These are phyloP conservation scores for Brachionus paranguensis DNA, from an alignment of 1,140 invertebrate genomes.

Conservation along the genomic window DNA sequence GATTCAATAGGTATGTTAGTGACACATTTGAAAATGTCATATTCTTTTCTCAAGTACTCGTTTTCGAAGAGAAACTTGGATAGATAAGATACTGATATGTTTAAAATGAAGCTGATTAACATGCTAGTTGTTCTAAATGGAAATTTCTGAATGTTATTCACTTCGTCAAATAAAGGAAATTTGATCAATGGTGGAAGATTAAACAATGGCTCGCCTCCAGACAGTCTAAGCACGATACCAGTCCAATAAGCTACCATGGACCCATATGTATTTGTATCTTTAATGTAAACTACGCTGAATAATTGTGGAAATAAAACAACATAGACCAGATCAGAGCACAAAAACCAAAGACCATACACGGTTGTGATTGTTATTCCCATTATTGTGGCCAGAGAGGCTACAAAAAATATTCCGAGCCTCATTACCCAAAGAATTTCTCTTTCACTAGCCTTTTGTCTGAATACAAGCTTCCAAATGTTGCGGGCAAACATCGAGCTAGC, in stretches of 20 bases:
- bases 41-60: constrained; percentile 46
- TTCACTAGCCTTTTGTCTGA: constrained; percentile 85
- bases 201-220: constrained; percentile 79
- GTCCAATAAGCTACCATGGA: constrained; percentile 75
- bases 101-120: constrained; percentile 64
- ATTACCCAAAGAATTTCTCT: constrained; percentile 98
- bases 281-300: constrained; percentile 93
- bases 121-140: constrained; percentile 58
- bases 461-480: constrained; percentile 93
- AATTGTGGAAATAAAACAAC: constrained; percentile 95
- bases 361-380: constrained; percentile 94
- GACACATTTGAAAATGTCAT: constrained; percentile 55
- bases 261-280: constrained; percentile 80
- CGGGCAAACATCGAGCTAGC: constrained; percentile 96
- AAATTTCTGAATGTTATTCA: constrained; percentile 62
- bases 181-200: constrained; percentile 74
- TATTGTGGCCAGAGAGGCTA: constrained; percentile 80
- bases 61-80: constrained; percentile 58
- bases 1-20: constrained; percentile 83
- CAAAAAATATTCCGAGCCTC: constrained; percentile 82
- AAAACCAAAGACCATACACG: constrained; percentile 88
- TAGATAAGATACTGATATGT: constrained; percentile 55
- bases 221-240: constrained; percentile 74
- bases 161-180: constrained; percentile 76
- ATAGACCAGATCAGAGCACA: constrained; percentile 95